Evolutionary conservation across 2,888 invertebrate species (phyloP), one percentile per base, ranked within the genome.

Genomic region (Platycnemis pennipes): DNA sequence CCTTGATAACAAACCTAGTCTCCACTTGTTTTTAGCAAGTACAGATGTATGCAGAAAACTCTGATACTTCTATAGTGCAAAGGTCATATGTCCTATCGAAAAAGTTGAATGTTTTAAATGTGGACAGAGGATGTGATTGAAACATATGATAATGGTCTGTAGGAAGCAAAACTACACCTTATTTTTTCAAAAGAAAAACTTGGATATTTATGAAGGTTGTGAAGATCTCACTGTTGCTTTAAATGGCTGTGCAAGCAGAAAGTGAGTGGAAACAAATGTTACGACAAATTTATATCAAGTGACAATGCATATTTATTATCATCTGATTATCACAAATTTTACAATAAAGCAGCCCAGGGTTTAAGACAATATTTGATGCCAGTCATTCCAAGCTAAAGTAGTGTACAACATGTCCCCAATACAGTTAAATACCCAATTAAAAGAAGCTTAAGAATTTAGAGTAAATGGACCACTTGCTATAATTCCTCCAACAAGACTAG

Each of bases 1-100:
- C 77, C 77, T 77, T n/a, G 4, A 77, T 37, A 26, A 77, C 77
- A 5, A 77, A 77, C 77, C 77, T 77, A 77, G 77, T 77, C 77
- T 37, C 37, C 26, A 26, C n/a, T 77, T 37, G 7, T n/a, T n/a
- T n/a, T n/a, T n/a, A n/a, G n/a, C n/a, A n/a, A n/a, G n/a, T n/a
- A n/a, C n/a, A n/a, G n/a, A 77, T 37, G 37, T 37, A 37, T 11
- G 37, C 37, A 77, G 8, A 77, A 5, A 63, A 26, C 63, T 63
- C 7, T 26, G n/a, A 77, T 13, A 31, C 11, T 77, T 77, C 77
- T n/a, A n/a, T n/a, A 63, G 1, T 26, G 26, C 26, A 7, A 77
- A 37, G 77, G 77, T 11, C 19, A 49, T 49, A 16, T 49, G 49
- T 49, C 49, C 11, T 11, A 49, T 19, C 49, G 19, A 49, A 49